Evolutionary conservation across 2,113 vertebrate species (phyloP).

Genomic region (Smithornis capensis): DNA sequence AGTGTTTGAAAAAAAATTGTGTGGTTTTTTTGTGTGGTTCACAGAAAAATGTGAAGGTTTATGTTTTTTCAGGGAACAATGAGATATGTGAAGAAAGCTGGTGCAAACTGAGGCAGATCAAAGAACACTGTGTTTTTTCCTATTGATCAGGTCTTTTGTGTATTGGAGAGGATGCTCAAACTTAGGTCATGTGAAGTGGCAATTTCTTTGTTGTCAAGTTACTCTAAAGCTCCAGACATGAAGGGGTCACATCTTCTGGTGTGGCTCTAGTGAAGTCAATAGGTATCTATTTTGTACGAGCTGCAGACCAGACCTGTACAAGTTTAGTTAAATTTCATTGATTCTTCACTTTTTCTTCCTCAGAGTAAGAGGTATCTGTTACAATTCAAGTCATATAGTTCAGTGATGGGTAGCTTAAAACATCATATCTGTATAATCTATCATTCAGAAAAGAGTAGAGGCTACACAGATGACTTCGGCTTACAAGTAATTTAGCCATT

Average conservation of each 20-base stretch:
- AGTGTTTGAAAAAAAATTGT: neutral
- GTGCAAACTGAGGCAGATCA: neutral
- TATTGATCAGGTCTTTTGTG: neutral
- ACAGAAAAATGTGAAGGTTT: no score
- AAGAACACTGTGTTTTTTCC: neutral
- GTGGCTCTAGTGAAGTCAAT: neutral
- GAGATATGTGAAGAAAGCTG: neutral
- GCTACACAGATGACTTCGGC: neutral
- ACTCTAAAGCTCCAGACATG: neutral
- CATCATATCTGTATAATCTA: neutral
- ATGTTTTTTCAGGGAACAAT: neutral
- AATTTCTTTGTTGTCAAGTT: neutral
- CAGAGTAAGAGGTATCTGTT: neutral
- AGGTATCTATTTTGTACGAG: neutral
- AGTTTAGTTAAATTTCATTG: neutral
- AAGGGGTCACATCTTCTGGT: neutral
- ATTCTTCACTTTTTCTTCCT: neutral
- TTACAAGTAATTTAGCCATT: conserved; percentile 3
- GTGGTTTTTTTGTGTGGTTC: no score
- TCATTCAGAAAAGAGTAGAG: neutral
- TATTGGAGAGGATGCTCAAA: neutral
- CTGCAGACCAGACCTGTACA: neutral
- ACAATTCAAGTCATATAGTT: neutral
- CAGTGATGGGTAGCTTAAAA: neutral
- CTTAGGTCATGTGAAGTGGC: neutral